Conservation (phyloP, 1,140 invertebrate species). For the Drosophila nikananu region DNA sequence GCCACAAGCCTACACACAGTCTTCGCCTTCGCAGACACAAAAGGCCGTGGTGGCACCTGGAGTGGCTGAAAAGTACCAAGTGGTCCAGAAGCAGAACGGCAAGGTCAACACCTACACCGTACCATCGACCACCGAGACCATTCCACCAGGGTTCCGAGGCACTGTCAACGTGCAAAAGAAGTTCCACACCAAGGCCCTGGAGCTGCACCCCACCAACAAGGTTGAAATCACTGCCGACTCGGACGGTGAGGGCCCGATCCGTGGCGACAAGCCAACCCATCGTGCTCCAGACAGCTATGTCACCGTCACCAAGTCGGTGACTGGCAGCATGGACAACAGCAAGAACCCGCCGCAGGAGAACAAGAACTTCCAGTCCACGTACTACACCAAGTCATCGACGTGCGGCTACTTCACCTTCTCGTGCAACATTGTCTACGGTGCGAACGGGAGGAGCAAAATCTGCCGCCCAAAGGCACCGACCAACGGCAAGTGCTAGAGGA, state of each 20-base stretch:
- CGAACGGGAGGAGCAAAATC: constrained; percentile 91
- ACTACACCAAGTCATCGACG: constrained; percentile 93
- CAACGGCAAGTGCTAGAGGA: constrained; percentile 80
- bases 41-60: constrained; percentile 83
- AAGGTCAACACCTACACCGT: constrained; percentile 58
- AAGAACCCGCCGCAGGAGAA: constrained; percentile 86
- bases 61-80: constrained; percentile 59
- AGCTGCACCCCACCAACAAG: constrained; percentile 61
- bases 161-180: constrained; percentile 84
- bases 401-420: constrained; percentile 94
- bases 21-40: constrained; percentile 76
- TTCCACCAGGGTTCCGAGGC: constrained; percentile 82
- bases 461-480: constrained; percentile 90
- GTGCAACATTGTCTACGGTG: constrained; percentile 91
- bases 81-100: constrained; percentile 82
- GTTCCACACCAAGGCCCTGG: constrained; percentile 78
- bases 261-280: constrained; percentile 65
- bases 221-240: constrained; percentile 78
- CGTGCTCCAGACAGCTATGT: constrained; percentile 87
- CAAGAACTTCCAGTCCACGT: constrained; percentile 90
- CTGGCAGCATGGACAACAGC: constrained; percentile 88
- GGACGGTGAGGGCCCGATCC: constrained; percentile 58
- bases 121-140: constrained; percentile 66
- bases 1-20: constrained; percentile 64
- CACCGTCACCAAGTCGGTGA: constrained; percentile 91